Base-by-base conservation (phyloP, 2,113 vertebrate species). In the Leptobrachium leishanense region DNA sequence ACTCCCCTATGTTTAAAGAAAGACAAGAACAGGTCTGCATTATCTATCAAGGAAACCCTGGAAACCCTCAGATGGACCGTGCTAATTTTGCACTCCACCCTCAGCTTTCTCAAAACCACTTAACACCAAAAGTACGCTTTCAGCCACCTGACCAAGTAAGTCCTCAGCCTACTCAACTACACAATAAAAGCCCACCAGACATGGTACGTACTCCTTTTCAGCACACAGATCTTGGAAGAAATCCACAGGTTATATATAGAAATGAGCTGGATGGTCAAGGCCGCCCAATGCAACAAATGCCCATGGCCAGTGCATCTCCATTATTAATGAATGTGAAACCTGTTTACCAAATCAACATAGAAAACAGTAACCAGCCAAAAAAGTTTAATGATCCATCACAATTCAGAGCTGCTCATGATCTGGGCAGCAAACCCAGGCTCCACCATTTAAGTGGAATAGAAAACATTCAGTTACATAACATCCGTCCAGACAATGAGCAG, bases 21-120 rank as follows among this genome's bases (percentile, higher is more conserved):
- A 91, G 89, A 15, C 78, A 69, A 9, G 91, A 93, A 67, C 91
- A 92, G 76, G 85, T 96, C 76, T 84, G 91, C 31, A 55, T 95
- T 2, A 81, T 95, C 66, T 93, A 91, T 75, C 87, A 81, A 2
- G 82, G 84, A 54, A 9, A 13, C 1, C 43, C 2, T 15, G 83
- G 59, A 83, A 77, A 73, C 88, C 83, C 0, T 12, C 84, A 66
- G 82, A 74, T 74, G 3, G 78, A 87, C 11, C 72, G 86, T 54
- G 76, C 55, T 6, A 41, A 50, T 59, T 46, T 46, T 4, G 77
- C 72, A 0, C 79, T 50, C 7, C 75, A 82, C 0, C 68, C 63
- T 2, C 83, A 83, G 39, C 10, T 53, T 0, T 43, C 66, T 0
- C 68, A 11, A 43, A 81, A 85, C 66, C 74, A 70, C 6, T 68